Conservation (phyloP, 2,888 invertebrate genomes). For the Drosophila mimica region DNA sequence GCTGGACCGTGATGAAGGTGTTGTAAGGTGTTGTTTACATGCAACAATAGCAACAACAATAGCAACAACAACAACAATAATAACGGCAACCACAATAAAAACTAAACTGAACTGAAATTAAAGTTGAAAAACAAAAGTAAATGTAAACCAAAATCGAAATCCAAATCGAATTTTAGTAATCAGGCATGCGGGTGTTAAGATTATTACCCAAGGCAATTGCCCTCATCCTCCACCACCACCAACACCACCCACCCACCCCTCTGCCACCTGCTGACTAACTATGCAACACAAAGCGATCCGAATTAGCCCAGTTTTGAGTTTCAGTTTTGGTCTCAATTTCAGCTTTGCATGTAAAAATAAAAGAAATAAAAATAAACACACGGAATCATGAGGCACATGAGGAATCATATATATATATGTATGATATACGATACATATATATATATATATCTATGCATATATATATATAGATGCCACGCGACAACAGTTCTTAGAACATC, state of each 20-base stretch:
- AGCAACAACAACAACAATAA: slow-evolving; percentile 35
- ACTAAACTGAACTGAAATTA: slow-evolving; percentile 38
- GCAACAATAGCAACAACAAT: slow-evolving; percentile 49
- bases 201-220: slow-evolving; percentile 62
- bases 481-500: neutral
- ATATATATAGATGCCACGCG: no score
- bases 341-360: slow-evolving; percentile 19
- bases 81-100: slow-evolving; percentile 19
- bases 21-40: slow-evolving; percentile 77
- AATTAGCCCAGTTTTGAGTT: slow-evolving; percentile 11
- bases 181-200: slow-evolving; percentile 75
- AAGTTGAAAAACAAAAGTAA: slow-evolving; percentile 44
- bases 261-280: slow-evolving; percentile 19
- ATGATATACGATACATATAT: no score
- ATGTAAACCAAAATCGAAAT: slow-evolving; percentile 27
- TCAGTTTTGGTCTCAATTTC: slow-evolving; percentile 20
- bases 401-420: no score
- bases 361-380: slow-evolving; percentile 5
- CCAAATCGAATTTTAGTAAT: slow-evolving; percentile 59
- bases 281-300: neutral
- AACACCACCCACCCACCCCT: neutral
- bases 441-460: no score
- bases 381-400: neutral
- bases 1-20: slow-evolving; percentile 78
- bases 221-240: neutral